Evolutionary conservation across 2,797 vertebrate species (phyloP), one percentile per base, ranked within the genome.

Genomic region (Urocyon cinereoargenteus): DNA sequence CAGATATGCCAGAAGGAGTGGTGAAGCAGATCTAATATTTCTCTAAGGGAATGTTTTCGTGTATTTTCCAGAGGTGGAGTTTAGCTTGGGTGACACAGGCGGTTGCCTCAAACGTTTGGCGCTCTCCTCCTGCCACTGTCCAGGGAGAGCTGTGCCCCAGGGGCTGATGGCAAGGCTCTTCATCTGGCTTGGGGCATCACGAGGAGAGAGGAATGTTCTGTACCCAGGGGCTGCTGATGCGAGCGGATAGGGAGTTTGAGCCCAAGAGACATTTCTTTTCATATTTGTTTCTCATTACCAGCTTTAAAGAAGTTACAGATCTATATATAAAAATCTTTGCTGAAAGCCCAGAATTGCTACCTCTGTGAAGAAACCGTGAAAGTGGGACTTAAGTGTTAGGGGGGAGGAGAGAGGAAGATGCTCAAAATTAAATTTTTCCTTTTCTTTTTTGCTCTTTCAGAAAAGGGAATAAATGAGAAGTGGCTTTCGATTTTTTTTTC

Each of bases 71-170:
- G 75, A 59, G 91, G 79, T 85, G 31, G 70, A 24, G 78, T 82
- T 97, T 62, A 70, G 19, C 73, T n/a, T 70, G 82, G 84, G 53
- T 86, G 86, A 79, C 75, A 90, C 24, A 49, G 49, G 77, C 36
- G 62, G n/a, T 55, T 68, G 70, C 85, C 81, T 68, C 3, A 5
- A 16, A 26, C 45, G 87, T 34, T 87, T 77, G 86, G 51, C 24
- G 0, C 2, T 4, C 3, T 88, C 12, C 16, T 64, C 12, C 62
- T 66, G 14, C 53, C 19, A 11, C 36, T 0, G 0, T 6, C n/a
- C 21, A 55, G 53, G 45, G 34, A 45, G 3, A 49, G 64, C 62
- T 77, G 11, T 15, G 61, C 28, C 73, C 59, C 53, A 68, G 88
- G 45, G 64, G 81, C 75, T 12, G 6, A 6, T 8, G 28, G 24